Evolutionary conservation across 2,113 vertebrate species (phyloP).

Genomic region (Choloepus hoffmanni): DNA sequence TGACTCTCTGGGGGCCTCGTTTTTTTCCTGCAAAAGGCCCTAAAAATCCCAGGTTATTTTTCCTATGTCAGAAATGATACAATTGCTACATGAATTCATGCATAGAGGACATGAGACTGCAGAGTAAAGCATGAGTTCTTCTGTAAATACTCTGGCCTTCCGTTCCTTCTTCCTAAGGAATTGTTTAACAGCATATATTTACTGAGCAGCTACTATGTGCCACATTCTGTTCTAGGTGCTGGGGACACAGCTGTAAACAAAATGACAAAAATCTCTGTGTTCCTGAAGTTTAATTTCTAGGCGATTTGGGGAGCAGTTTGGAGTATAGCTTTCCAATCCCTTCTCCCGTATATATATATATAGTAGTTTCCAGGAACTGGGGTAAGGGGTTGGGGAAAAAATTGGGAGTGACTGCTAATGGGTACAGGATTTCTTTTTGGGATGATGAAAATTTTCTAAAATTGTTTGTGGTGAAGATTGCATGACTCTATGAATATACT

Average conservation of each 20-base stretch:
- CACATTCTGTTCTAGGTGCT: background rate
- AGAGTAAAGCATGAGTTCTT: background rate
- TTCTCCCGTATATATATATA: background rate
- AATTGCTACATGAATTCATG: background rate
- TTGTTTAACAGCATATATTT: background rate
- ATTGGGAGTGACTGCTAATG: background rate
- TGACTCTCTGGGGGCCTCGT: background rate
- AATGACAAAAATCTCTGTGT: background rate
- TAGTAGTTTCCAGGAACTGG: background rate
- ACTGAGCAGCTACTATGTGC: background rate
- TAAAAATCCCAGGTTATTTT: background rate
- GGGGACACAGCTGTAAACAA: rapidly evolving
- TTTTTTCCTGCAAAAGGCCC: background rate
- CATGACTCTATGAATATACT: background rate
- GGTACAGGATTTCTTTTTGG: background rate
- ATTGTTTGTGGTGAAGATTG: background rate
- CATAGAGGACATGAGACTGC: background rate
- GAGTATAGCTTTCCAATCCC: background rate
- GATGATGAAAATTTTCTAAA: background rate
- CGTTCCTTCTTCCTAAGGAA: background rate
- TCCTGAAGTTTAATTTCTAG: background rate
- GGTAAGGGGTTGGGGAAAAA: background rate
- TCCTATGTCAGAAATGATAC: background rate
- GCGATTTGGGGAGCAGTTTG: background rate
- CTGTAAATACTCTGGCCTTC: background rate